Conservation (phyloP, 2,888 invertebrate genomes). For the Chrysotoxum bicinctum region DNA sequence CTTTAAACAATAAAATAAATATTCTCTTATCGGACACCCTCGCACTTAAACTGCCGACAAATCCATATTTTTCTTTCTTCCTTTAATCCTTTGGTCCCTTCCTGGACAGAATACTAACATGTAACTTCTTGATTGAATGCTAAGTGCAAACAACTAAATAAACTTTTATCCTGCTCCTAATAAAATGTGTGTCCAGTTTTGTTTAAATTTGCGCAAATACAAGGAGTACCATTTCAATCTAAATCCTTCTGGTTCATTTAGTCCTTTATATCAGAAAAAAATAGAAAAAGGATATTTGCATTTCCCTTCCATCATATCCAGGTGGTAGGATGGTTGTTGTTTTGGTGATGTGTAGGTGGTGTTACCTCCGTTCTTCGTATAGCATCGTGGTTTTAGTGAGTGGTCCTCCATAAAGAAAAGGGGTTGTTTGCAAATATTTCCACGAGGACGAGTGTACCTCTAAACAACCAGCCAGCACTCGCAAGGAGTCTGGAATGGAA, state of each 20-base stretch:
- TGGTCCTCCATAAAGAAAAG: constrained; percentile 56
- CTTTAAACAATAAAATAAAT: not conserved
- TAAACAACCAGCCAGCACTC: constrained; percentile 22
- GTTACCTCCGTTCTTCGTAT: constrained; percentile 33
- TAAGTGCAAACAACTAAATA: constrained; percentile 54
- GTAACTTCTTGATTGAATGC: constrained; percentile 35
- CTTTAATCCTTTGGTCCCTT: constrained; percentile 7
- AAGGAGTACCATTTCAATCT: constrained; percentile 25
- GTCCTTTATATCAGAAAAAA: constrained; percentile 1
- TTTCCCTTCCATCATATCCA: constrained; percentile 53
- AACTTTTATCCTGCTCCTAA: constrained; percentile 24
- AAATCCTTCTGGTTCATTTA: constrained; percentile 68
- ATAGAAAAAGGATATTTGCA: constrained; percentile 68
- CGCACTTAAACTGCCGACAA: not conserved
- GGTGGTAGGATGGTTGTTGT: constrained; percentile 32
- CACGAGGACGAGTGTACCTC: constrained; percentile 66
- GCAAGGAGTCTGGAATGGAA: constrained; percentile 69
- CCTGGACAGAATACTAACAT: constrained; percentile 23
- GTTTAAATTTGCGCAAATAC: not conserved
- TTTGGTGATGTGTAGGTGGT: constrained; percentile 57
- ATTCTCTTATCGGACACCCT: not conserved
- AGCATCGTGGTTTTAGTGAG: constrained; percentile 31
- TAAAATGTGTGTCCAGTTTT: constrained; percentile 42
- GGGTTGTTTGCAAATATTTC: constrained; percentile 71
- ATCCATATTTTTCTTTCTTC: constrained; percentile 9